Conservation (phyloP, 2,113 vertebrate genomes). For the Tupaia chinensis region DNA sequence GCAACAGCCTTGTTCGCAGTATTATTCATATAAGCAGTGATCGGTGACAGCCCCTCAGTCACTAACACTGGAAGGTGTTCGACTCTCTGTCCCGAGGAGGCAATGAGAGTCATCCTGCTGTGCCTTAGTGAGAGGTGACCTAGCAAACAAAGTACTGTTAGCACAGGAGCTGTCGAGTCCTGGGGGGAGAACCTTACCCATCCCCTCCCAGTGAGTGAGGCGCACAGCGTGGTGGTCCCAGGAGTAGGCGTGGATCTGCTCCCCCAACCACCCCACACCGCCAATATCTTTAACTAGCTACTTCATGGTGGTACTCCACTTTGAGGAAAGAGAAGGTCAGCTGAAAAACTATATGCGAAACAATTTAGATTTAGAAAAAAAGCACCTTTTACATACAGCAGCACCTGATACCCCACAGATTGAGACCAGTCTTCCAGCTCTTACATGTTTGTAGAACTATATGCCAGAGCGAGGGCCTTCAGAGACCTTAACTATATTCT, state of each 20-base stretch:
- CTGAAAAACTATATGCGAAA: not conserved
- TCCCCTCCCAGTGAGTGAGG: not conserved
- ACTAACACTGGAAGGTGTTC: not conserved
- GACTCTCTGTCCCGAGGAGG: not conserved
- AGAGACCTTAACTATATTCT: no score
- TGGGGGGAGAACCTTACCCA: not conserved
- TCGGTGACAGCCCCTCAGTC: not conserved
- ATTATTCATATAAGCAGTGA: not conserved
- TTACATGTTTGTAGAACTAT: not conserved
- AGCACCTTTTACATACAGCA: not conserved
- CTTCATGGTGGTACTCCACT: not conserved
- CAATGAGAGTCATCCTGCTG: not conserved
- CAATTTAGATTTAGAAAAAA: not conserved
- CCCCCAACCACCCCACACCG: no score
- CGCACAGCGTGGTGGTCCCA: not conserved
- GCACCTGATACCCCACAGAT: not conserved
- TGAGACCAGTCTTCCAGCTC: not conserved
- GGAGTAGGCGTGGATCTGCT: not conserved
- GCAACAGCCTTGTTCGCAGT: not conserved
- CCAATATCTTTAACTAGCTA: no score
- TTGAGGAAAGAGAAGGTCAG: not conserved
- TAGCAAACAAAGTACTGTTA: no score
- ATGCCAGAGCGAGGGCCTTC: not conserved
- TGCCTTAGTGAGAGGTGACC: not conserved
- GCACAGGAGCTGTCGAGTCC: no score